Evolutionary conservation across 2,113 vertebrate species (phyloP), one percentile per base, ranked within the genome.

Genomic region (Meles meles): DNA sequence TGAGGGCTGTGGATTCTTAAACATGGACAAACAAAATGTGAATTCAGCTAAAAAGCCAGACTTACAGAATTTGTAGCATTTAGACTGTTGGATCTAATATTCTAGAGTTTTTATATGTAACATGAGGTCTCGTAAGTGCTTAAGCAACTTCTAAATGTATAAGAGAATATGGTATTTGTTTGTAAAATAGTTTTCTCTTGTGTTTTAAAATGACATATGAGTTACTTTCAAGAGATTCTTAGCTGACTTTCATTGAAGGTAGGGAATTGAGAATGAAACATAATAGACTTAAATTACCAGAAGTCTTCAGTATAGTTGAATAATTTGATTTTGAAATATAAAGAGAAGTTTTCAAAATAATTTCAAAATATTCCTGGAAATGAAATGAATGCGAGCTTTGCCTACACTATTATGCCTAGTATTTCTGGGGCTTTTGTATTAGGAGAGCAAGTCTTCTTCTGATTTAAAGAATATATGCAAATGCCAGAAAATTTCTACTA

Each of bases 131-230:
- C 44, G 1, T 82, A 77, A 97, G 82, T 91, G 39, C 20, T 92
- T 89, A 11, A 96, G n/a, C 3, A 90, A 8, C 31, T 95, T 92
- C 44, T 88, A 59, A 82, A 93, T 59, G 57, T 61, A 39, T 21
- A 94, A n/a, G 55, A 52, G 20, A 69, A 14, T 65, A 72, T 89
- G 42, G 27, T 79, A 84, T 79, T 86, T 88, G 34, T 87, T 84
- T 89, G 76, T 91, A 89, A 82, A 80, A 61, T 77, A 72, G 57
- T 79, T 2, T 90, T 81, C 21, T 95, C 2, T 87, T 84, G 13
- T 96, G 39, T 92, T 98, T 96, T 93, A 12, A 86, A 90, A 47
- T 84, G 37, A 37, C 71, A 55, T 52, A 92, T 82, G 17, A 93
- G 59, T 90, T 91, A 47, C 42, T 71, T 90, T 92, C 18, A 92